Conservation (phyloP, 2,113 vertebrate species). For the Barbus barbus region DNA sequence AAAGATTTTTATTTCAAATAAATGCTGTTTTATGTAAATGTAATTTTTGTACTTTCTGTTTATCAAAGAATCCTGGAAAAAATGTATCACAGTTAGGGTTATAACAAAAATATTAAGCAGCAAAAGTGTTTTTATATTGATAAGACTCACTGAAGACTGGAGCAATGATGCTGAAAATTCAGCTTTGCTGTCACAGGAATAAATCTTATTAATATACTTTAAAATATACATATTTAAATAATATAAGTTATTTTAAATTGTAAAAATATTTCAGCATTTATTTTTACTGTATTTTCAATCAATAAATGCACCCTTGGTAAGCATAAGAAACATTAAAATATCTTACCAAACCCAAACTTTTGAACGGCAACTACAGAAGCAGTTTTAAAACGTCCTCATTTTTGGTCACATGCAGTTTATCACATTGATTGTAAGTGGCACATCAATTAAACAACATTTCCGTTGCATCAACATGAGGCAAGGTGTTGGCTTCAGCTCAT, state of each 20-base stretch:
- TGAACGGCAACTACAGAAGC: neutral
- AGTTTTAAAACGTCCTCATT: neutral
- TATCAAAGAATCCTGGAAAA: neutral
- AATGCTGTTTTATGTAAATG: neutral
- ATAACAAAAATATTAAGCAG: neutral
- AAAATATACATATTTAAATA: neutral
- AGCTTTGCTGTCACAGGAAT: neutral
- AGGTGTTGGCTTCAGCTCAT: neutral
- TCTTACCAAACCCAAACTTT: neutral
- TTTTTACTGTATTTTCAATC: neutral
- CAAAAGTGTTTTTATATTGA: neutral
- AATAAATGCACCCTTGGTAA: neutral
- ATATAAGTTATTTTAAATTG: neutral
- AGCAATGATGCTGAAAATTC: neutral
- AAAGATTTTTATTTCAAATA: neutral
- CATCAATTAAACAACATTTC: neutral
- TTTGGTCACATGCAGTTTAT: neutral
- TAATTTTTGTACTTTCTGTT: neutral
- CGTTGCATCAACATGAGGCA: neutral
- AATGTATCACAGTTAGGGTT: neutral
- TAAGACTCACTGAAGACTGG: neutral
- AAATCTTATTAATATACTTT: neutral
- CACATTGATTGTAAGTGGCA: conserved; percentile 35
- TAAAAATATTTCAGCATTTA: neutral
- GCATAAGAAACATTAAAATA: neutral